Evolutionary conservation across 2,888 invertebrate species (phyloP).

Genomic region (Julus scanicus): DNA sequence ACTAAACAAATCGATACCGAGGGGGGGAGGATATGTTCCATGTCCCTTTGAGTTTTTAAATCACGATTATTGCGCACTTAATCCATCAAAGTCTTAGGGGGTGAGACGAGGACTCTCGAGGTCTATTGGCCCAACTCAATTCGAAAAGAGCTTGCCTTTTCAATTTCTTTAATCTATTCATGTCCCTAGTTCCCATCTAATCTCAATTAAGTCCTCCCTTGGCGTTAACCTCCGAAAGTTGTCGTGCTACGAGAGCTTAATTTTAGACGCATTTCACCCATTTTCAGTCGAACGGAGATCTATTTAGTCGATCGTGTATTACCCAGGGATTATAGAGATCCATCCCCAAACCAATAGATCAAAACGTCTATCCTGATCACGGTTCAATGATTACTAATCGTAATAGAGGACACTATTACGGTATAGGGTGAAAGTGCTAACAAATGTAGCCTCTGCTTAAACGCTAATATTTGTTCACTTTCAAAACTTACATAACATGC

Average conservation of each 20-base stretch:
- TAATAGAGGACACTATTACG: not conserved
- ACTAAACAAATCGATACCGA: not conserved
- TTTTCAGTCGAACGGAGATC: constrained; percentile 32
- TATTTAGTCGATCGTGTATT: constrained; percentile 32
- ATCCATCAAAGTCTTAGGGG: constrained; percentile 51
- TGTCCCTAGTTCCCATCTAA: constrained; percentile 26
- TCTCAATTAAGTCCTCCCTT: constrained; percentile 43
- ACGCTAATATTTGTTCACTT: no score
- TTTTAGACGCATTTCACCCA: constrained; percentile 39
- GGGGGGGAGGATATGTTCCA: not conserved
- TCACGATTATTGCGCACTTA: constrained; percentile 52
- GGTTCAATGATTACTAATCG: constrained; percentile 14
- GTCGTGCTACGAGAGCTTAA: constrained; percentile 22
- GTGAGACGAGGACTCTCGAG: constrained; percentile 48
- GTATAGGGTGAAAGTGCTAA: no score
- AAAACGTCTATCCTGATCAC: not conserved
- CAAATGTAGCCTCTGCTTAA: no score
- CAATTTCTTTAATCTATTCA: constrained; percentile 40
- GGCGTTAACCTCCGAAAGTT: constrained; percentile 29
- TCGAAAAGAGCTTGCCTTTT: constrained; percentile 31
- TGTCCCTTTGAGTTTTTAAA: constrained; percentile 47
- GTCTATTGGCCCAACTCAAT: constrained; percentile 38
- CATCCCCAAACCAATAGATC: constrained; percentile 12
- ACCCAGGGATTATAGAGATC: constrained; percentile 6
- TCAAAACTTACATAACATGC: no score